Conservation (phyloP, 2,888 invertebrate genomes). For the Lymantria dispar region DNA sequence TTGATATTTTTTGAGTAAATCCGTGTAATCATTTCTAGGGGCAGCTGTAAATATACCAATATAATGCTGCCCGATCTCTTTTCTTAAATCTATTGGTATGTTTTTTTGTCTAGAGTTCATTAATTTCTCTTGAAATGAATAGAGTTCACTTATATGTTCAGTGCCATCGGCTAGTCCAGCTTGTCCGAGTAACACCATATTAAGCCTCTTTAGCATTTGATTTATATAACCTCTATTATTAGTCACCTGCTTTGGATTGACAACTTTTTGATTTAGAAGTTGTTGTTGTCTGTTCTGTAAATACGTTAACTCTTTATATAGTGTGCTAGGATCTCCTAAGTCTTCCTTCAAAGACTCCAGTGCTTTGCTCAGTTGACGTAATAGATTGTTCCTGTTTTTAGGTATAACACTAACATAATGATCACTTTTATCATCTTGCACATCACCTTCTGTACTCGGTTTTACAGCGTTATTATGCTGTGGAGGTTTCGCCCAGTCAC, state of each 20-base stretch:
- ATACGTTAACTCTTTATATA: constrained; percentile 66
- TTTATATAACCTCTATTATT: constrained; percentile 67
- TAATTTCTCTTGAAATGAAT: constrained; percentile 55
- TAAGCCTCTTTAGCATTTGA: constrained; percentile 69
- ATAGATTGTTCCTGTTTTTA: constrained; percentile 53
- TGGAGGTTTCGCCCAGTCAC: constrained; percentile 56
- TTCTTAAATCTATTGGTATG: constrained; percentile 62
- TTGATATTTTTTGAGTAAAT: constrained; percentile 57
- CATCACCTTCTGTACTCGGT: constrained; percentile 30
- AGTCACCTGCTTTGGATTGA: constrained; percentile 52
- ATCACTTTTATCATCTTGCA: constrained; percentile 14
- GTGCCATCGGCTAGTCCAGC: constrained; percentile 80
- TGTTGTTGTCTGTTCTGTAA: constrained; percentile 70
- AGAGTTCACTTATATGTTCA: constrained; percentile 66
- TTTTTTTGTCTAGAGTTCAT: constrained; percentile 49
- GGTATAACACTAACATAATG: constrained; percentile 47
- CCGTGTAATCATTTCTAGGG: constrained; percentile 63
- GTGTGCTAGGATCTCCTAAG: constrained; percentile 73
- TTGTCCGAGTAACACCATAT: constrained; percentile 83
- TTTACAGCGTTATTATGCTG: constrained; percentile 17
- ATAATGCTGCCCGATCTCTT: constrained; percentile 77
- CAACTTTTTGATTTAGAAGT: constrained; percentile 54
- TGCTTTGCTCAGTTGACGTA: constrained; percentile 55
- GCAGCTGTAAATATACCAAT: constrained; percentile 74
- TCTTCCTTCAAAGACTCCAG: constrained; percentile 64